Base-by-base conservation (phyloP, 2,113 vertebrate species). In the Sebastes schlegelii region DNA sequence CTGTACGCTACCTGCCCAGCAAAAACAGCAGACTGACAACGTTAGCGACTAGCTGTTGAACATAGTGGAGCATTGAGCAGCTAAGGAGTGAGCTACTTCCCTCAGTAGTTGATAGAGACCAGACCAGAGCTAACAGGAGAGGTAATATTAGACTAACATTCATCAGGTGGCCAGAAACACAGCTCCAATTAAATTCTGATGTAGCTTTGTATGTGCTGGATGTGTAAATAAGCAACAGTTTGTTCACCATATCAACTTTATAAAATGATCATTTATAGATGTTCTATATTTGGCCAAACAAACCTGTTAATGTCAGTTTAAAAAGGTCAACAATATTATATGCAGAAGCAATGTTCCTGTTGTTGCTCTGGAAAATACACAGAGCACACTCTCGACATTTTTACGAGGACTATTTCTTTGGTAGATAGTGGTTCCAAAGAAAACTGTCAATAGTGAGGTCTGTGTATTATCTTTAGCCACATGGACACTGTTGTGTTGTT, bases 321-420 rank as follows among this genome's bases (percentile, higher is more conserved):
- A 16, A 45, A 23, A 11, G 42, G 8, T 40, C 6, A 26, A 11
- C 54, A 69, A 4, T 16, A 42, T 69, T 79, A 23, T 52, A 13
- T 74, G 14, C 55, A 70, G 65, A 46, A 21, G 55, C 57, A 54
- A 58, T n/a, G 71, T 57, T 5, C 3, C 67, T 42, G 23, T 19
- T 21, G 72, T 51, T 5, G 16, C 26, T 58, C 43, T 72, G 60
- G 51, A 77, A n/a, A 43, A 43, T 54, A n/a, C n/a, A 54, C 52
- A 64, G 66, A 63, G 40, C 48, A 19, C 13, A 7, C 6, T 58
- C 60, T 58, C 23, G 48, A 43, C 43, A 23, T 49, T 51, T 66
- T 77, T 58, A 71, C 1, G 14, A 64, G 49, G 17, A 49, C 9
- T n/a, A 4, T 46, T 57, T 82, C 11, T 70, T 14, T 5, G 12